Percentiles rank a stretch among this genome's conserved stretches.
Evolutionary conservation across 2,888 invertebrate species (phyloP).

Genomic region (Quadroppia sp.): DNA sequence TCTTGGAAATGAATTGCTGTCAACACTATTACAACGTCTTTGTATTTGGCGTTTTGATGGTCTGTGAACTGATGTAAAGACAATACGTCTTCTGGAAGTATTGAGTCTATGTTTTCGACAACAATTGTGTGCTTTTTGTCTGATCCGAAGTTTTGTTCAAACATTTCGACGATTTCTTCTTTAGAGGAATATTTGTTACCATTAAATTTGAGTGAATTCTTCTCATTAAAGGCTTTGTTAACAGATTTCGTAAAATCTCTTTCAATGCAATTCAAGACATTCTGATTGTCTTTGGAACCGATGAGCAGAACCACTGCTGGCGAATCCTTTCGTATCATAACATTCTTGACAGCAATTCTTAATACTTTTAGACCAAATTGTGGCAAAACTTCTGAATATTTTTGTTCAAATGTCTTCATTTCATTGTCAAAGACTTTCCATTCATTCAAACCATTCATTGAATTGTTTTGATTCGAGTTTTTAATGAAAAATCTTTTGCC

Average conservation of each 20-base stretch:
- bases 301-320: slow-evolving; percentile 24
- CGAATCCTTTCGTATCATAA: background rate
- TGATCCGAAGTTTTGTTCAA: background rate
- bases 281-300: background rate
- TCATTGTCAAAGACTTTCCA: slow-evolving; percentile 8
- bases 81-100: background rate
- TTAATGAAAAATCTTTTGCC: background rate
- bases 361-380: background rate
- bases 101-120: slow-evolving; percentile 13
- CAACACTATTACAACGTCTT: background rate
- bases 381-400: slow-evolving; percentile 17
- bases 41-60: slow-evolving; percentile 23
- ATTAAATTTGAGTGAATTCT: background rate
- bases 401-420: slow-evolving; percentile 3
- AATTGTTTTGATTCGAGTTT: background rate
- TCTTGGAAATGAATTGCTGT: slow-evolving; percentile 4
- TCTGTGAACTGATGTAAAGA: slow-evolving; percentile 35
- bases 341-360: background rate
- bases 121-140: slow-evolving; percentile 17
- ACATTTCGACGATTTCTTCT: slow-evolving; percentile 21
- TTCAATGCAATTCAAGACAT: slow-evolving; percentile 17
- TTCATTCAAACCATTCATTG: background rate
- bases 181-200: slow-evolving; percentile 8
- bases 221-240: slow-evolving; percentile 18
- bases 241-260: background rate